phyloP scores from a whole-genome alignment of 1,140 invertebrate genomes.

The Bombus difficillimus region DNA sequence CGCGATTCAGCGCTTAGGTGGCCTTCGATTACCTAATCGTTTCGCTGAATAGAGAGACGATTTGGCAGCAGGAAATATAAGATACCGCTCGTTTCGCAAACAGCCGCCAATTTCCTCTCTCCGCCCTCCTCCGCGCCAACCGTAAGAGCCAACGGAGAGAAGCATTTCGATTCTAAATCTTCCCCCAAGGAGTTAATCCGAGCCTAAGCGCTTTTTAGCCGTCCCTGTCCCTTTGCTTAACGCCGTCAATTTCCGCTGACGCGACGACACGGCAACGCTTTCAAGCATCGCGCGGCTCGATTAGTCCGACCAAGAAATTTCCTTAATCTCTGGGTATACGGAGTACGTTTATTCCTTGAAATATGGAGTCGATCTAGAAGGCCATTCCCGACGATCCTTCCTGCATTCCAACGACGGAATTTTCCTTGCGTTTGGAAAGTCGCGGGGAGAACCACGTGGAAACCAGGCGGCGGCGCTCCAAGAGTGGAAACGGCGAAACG shows the following conservation, averaged over 20 bases:
- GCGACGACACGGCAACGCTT: slow-evolving; percentile 8
- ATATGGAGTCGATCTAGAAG: background rate
- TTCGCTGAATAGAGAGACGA: background rate
- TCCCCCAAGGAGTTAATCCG: too few relatives aligned
- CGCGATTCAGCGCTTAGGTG: slow-evolving; percentile 11
- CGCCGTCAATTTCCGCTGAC: background rate
- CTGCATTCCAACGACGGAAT: background rate
- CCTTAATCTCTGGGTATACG: background rate
- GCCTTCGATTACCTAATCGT: background rate
- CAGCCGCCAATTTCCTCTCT: background rate
- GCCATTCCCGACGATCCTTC: background rate
- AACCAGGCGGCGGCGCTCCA: background rate
- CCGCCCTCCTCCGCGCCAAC: background rate
- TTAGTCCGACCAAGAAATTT: background rate
- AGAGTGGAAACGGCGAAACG: background rate
- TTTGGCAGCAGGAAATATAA: background rate
- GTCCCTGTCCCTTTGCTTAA: background rate
- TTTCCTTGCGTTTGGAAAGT: background rate
- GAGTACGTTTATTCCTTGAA: background rate
- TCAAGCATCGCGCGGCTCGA: background rate
- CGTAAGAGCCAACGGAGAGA: too few relatives aligned
- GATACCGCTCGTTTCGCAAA: background rate
- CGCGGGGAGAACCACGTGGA: background rate
- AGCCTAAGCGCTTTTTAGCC: background rate
- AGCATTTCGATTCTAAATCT: background rate